Base-by-base conservation (phyloP, 2,797 vertebrate genomes). In the Helostoma temminkii region DNA sequence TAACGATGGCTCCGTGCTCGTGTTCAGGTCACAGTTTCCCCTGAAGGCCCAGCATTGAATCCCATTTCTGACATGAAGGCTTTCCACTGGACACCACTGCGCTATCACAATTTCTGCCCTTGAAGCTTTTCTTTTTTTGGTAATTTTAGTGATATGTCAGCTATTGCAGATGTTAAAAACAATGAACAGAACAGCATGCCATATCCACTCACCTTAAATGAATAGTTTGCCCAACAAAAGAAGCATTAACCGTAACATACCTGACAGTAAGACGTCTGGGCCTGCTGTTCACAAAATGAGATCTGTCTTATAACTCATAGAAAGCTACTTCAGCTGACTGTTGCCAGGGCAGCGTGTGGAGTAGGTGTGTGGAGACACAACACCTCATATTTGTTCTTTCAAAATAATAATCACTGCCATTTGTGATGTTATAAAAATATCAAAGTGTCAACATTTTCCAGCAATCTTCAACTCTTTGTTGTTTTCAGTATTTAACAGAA, bases 231-330 rank as follows among this genome's bases (percentile, higher is more conserved):
- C 37, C 47, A 71, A 53, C 46, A 71, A 41, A 62, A 46, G 36
- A 18, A 22, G 26, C 52, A 71, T 76, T 76, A 75, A 79, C 80
- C 67, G 77, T 83, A 48, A 68, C 21, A 5, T 26, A 75, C 37
- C 34, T 73, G 60, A 48, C 53, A 52, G 56, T 53, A 19, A 74
- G 43, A 57, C 80, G 79, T 53, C 70, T 80, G 78, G 66, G 59
- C 78, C 73, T 74, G 69, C 66, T 74, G 70, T 61, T 73, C 52
- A 32, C 67, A 50, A 52, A 65, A 61, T 77, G 47, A 56, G 56
- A 56, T 50, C 26, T 25, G 49, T 54, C 57, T 55, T 58, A 45
- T 55, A 72, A 62, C 41, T 79, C 59, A 57, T 3, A 25, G 36
- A 74, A 52, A 60, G 48, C 32, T 26, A 11, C 49, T 72, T 53